Percentiles rank a stretch among this genome's conserved stretches.
Evolutionary conservation across 2,797 vertebrate genomes (phyloP).

Genomic region (Pangasius macronema): DNA sequence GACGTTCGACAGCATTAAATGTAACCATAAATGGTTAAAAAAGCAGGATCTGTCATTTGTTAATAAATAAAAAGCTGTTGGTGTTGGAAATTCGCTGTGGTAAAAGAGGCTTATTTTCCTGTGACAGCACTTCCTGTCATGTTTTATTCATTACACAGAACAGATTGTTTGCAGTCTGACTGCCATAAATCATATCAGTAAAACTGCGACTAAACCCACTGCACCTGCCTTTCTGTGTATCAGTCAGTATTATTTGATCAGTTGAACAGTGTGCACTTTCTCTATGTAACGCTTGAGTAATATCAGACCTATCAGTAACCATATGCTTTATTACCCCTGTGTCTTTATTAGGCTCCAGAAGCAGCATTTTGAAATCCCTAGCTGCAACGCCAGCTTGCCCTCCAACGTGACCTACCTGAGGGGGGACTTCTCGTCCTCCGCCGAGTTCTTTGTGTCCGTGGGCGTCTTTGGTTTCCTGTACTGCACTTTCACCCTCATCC

Average conservation of each 20-base stretch:
- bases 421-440: slow-evolving; percentile 89
- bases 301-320: not conserved
- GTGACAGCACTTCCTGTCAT: not conserved
- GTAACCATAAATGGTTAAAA: not conserved
- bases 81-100: not conserved
- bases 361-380: slow-evolving; percentile 63
- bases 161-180: not conserved
- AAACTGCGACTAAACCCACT: not conserved
- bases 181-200: not conserved
- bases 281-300: not conserved
- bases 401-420: slow-evolving; percentile 65
- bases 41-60: not conserved
- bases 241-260: not conserved
- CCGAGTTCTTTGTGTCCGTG: slow-evolving; percentile 90
- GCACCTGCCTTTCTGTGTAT: not conserved
- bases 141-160: not conserved
- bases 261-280: not conserved
- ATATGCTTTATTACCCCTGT: not conserved
- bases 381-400: slow-evolving; percentile 23
- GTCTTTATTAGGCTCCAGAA: slow-evolving; percentile 73
- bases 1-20: not conserved
- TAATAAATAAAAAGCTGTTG: not conserved
- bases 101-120: not conserved
- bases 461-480: slow-evolving; percentile 93
- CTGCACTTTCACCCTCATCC: slow-evolving; percentile 82